Percentiles rank a stretch among this genome's conserved stretches.
Conservation (phyloP, 2,888 invertebrate genomes). For the Nemotelus pantherinus region DNA sequence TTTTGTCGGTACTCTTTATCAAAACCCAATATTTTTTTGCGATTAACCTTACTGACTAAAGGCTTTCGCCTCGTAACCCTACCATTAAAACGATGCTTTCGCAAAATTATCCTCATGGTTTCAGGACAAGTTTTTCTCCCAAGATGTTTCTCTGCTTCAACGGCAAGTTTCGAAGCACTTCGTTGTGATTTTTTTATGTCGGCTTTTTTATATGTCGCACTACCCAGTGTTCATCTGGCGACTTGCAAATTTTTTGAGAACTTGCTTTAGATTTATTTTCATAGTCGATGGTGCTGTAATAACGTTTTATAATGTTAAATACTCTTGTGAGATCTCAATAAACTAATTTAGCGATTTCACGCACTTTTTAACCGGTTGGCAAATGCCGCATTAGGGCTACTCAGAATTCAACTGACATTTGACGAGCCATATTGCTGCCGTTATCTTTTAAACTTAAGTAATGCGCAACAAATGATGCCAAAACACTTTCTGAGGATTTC, state of each 20-base stretch:
- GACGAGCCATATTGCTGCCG: background rate
- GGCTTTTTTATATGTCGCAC: background rate
- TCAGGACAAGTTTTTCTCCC: background rate
- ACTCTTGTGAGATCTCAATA: too few relatives aligned
- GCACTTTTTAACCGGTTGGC: background rate
- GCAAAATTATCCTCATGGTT: constrained; percentile 3
- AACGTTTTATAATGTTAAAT: background rate
- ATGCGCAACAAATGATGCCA: too few relatives aligned
- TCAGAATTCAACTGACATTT: background rate
- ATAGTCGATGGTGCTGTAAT: background rate
- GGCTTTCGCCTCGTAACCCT: background rate
- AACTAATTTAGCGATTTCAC: too few relatives aligned
- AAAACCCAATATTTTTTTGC: background rate
- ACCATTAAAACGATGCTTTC: background rate
- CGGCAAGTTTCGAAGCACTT: too few relatives aligned
- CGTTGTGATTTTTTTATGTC: background rate
- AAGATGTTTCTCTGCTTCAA: too few relatives aligned
- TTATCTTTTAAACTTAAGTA: background rate
- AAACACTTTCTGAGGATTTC: too few relatives aligned
- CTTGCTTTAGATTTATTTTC: too few relatives aligned
- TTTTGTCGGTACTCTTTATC: background rate
- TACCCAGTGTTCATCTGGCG: background rate
- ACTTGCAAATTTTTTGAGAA: background rate
- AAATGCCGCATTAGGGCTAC: background rate
- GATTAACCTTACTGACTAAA: background rate